These are phyloP conservation scores for Haliclona indistincta DNA, from an alignment of 37 sponge, comb jelly and placozoan species.

Conservation along the genomic window DNA sequence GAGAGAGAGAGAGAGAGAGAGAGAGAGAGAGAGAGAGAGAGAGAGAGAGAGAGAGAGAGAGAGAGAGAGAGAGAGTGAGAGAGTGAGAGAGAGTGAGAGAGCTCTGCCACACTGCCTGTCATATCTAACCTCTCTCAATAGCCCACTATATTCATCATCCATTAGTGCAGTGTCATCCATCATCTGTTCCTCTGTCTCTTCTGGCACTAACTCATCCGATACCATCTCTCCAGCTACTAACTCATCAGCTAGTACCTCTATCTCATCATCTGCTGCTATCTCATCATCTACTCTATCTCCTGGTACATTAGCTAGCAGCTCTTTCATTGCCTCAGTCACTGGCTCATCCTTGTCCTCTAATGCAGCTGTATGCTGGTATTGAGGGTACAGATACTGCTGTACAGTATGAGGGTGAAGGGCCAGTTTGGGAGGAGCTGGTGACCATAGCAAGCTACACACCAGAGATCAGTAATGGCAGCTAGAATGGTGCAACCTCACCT, in stretches of 20 bases:
- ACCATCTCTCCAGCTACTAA: no score
- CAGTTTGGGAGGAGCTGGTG: conserved; percentile 90
- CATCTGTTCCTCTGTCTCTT: no score
- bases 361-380: conserved; percentile 31
- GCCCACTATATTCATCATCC: no score
- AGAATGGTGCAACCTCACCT: background rate
- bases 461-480: background rate
- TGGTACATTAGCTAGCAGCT: background rate
- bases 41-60: conserved; percentile 13
- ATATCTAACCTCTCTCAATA: no score
- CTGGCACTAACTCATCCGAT: no score
- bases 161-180: no score
- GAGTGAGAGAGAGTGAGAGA: conserved; percentile 26
- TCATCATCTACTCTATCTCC: background rate
- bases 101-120: no score
- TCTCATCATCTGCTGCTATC: background rate
- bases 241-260: background rate
- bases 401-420: conserved; percentile 72
- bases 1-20: background rate
- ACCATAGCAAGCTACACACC: conserved; percentile 10
- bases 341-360: background rate
- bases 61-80: conserved; percentile 21
- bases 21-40: background rate
- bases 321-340: background rate
- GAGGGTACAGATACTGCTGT: conserved; percentile 65